Evolutionary conservation across 2,888 invertebrate genomes (phyloP), one percentile per base, ranked within the genome.

Genomic region (Drosophila atripex): DNA sequence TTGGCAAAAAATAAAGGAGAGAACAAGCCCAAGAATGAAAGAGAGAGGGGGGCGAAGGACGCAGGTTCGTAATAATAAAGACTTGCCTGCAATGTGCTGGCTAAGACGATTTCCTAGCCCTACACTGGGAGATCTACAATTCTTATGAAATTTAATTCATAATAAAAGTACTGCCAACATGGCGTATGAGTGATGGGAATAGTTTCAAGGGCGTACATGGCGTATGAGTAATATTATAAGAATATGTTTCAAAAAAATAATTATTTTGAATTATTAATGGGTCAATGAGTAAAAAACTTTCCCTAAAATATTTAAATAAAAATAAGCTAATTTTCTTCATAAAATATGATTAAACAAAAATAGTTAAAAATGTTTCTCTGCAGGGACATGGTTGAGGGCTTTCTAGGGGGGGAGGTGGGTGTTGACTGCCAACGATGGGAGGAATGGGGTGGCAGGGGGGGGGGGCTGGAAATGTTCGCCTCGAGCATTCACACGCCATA

Each of bases 401-500:
- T 41, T 41, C 39, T 12, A 51, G 12, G 38, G 45, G 38, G 25
- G 41, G 25, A n/a, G 41, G 11, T 49, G 21, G 25, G 30, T 32
- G 9, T 28, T 28, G 28, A 28, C 32, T 35, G 35, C n/a, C 32
- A 32, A 32, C 12, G 14, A 9, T 16, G 12, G 25, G 23, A 14
- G 11, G 12, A 21, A 14, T 16, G 11, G n/a, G 38, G 25, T 30
- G 52, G 59, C 59, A 53, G 35, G 47, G 59, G 21, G 21, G 54
- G 57, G 53, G 35, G 52, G 59, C 65, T 58, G 57, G 60, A 76
- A 61, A 69, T 73, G 87, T 87, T 84, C 75, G 87, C 82, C 79
- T 71, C 72, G 66, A 82, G 82, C 83, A 87, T 87, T 87, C 87
- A 87, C 82, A 82, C 87, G 87, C 80, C 70, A 84, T 84, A 79